A percentile compares a stretch with the other conserved stretches of the same genome.
Conservation (phyloP, 1,140 invertebrate genomes). For the Megalopta genalis region DNA sequence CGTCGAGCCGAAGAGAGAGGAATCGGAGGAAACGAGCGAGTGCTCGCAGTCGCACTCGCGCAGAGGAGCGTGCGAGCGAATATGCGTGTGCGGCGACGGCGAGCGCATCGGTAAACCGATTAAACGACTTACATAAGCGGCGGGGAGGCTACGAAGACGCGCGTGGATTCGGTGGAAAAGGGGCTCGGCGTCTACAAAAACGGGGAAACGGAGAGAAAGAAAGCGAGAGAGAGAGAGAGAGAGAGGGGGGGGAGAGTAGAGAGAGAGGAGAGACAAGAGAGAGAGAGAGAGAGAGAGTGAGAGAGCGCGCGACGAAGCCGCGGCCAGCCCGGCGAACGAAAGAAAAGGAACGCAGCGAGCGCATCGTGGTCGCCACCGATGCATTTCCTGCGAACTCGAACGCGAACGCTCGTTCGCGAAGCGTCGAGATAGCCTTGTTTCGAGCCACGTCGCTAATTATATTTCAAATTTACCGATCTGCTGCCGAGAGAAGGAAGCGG, state of each 20-base stretch:
- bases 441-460: constrained; percentile 38
- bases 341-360: constrained; percentile 30
- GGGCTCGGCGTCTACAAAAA: not conserved
- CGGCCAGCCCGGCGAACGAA: not conserved
- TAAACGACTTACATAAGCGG: constrained; percentile 55
- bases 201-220: too few relatives aligned
- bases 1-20: not conserved
- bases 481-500: constrained; percentile 29
- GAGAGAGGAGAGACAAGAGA: too few relatives aligned
- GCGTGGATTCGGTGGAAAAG: constrained; percentile 12
- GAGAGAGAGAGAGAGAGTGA: too few relatives aligned
- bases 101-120: constrained; percentile 43
- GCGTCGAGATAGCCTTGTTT: constrained; percentile 21
- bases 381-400: not conserved
- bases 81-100: constrained; percentile 8
- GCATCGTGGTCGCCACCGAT: constrained; percentile 10
- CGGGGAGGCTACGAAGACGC: constrained; percentile 17
- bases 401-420: not conserved
- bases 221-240: too few relatives aligned
- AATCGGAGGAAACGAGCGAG: constrained; percentile 37
- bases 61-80: constrained; percentile 5
- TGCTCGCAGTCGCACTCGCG: not conserved
- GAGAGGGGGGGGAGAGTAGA: too few relatives aligned
- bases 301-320: too few relatives aligned
- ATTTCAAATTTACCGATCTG: constrained; percentile 45